phyloP scores from a whole-genome alignment of 2,888 invertebrate species.

The Ennomos fuscantarius region DNA sequence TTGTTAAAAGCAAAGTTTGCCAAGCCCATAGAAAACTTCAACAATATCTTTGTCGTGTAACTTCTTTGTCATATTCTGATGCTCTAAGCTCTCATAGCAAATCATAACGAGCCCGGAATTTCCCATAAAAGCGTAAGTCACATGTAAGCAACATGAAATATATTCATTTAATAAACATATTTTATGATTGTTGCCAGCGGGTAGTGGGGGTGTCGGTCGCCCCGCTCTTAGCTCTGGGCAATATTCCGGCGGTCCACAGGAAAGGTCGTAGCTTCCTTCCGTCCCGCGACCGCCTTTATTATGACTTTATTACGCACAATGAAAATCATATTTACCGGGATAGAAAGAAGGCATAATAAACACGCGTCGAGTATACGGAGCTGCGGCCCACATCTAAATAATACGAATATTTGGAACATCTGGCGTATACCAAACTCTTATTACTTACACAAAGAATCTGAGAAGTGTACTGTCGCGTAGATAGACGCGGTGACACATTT shows the following conservation, averaged over 20 bases:
- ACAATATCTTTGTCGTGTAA: not conserved
- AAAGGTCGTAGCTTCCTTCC: conserved; percentile 73
- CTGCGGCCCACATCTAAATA: conserved; percentile 44
- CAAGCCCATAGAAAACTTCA: conserved; percentile 1
- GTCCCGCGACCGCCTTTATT: conserved; percentile 66
- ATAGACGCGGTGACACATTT: conserved; percentile 70
- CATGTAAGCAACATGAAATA: conserved; percentile 25
- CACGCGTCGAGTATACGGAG: conserved; percentile 68
- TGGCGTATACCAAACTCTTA: conserved; percentile 64
- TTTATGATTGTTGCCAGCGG: conserved; percentile 36
- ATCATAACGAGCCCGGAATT: conserved; percentile 10
- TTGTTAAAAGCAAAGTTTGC: not conserved
- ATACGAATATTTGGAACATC: conserved; percentile 61
- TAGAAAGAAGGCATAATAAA: conserved; percentile 72
- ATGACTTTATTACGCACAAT: conserved; percentile 76
- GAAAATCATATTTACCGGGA: conserved; percentile 76
- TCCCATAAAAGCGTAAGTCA: conserved; percentile 1
- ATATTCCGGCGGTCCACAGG: conserved; percentile 55
- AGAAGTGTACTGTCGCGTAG: conserved; percentile 53
- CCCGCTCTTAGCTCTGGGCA: conserved; percentile 35
- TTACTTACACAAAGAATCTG: conserved; percentile 76
- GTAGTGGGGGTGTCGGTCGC: conserved; percentile 27
- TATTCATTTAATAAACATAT: conserved; percentile 42
- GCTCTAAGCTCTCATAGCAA: not conserved
- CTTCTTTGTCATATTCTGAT: conserved; percentile 1